Evolutionary conservation across 1,140 invertebrate genomes (phyloP), one percentile per base, ranked within the genome.

Genomic region (Holcopasites calliopsidis): DNA sequence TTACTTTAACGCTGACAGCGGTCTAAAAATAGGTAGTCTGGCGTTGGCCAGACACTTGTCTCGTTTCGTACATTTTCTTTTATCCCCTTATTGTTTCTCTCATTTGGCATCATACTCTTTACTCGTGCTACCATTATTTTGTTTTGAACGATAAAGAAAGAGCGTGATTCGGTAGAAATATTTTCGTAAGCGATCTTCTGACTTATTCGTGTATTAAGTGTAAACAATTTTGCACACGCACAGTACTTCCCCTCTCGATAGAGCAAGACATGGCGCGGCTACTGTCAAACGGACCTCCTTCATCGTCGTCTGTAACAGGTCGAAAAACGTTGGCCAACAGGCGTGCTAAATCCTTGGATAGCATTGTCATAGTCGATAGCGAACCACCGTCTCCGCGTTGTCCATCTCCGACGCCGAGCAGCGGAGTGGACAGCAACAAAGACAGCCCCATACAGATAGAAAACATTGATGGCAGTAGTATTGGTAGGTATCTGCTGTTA

Each of bases 361-460:
- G 90, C 71, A 85, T 92, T 66, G 79, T 91, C 31, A 75, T 92
- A 55, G 58, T 91, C 44, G 88, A 92, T 77, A 88, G 93, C 85
- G 89, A 92, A 85, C 88, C 91, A 42, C 86, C 89, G 0, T 89
- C 90, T 0, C 93, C 96, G 11, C 92, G 97, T 35, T 96, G 96
- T 50, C 96, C 97, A 0, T 97, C 96, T 35, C 97, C 97, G 0
- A 96, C 97, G 13, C 96, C 96, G 3, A 97, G 96, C 73, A 97
- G 96, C 88, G 96, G 96, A 5, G 93, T 98, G 1, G 97, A 98
- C 88, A 97, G 95, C 79, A 97, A 95, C 84, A 97, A 98, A 90
- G 97, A 98, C 91, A 97, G 96, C n/a, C 96, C 96, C 0, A 94
- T 97, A 88, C 97, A 98, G 85, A 96, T 98, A 80, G 97, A 98